phyloP scores from a whole-genome alignment of 2,113 vertebrate species.

The Callipepla californica region DNA sequence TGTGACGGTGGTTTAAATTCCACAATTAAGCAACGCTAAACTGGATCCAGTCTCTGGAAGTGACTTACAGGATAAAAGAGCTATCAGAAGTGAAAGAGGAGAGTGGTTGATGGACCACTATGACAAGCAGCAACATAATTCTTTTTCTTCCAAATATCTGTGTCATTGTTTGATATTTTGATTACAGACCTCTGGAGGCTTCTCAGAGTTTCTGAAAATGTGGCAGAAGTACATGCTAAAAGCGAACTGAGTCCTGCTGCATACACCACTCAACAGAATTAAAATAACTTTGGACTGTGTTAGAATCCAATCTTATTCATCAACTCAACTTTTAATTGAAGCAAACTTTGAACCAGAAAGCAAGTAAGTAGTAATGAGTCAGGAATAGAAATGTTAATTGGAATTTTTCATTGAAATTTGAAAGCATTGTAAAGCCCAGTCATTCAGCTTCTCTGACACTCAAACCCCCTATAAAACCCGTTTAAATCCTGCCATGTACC shows the following conservation, averaged over 20 bases:
- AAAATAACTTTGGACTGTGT: neutral
- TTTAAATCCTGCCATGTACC: neutral
- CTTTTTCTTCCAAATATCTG: conserved; percentile 15
- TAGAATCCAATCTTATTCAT: neutral
- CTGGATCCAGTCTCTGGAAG: neutral
- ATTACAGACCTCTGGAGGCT: neutral
- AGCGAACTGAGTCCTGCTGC: neutral
- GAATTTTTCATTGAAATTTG: neutral
- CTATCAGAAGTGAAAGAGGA: neutral
- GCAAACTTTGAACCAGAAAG: neutral
- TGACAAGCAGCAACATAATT: neutral
- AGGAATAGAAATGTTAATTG: neutral
- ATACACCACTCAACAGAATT: neutral
- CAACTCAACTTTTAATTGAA: neutral
- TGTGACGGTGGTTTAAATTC: neutral
- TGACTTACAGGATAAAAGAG: neutral
- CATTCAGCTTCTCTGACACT: neutral
- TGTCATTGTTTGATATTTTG: conserved; percentile 12
- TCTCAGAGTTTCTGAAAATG: conserved; percentile 21
- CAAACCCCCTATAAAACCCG: neutral
- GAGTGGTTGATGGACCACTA: neutral
- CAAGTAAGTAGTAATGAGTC: neutral
- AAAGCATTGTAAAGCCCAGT: neutral
- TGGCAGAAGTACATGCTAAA: neutral
- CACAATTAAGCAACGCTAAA: neutral